Conservation (phyloP, 2,113 vertebrate genomes). For the Alethe diademata region DNA sequence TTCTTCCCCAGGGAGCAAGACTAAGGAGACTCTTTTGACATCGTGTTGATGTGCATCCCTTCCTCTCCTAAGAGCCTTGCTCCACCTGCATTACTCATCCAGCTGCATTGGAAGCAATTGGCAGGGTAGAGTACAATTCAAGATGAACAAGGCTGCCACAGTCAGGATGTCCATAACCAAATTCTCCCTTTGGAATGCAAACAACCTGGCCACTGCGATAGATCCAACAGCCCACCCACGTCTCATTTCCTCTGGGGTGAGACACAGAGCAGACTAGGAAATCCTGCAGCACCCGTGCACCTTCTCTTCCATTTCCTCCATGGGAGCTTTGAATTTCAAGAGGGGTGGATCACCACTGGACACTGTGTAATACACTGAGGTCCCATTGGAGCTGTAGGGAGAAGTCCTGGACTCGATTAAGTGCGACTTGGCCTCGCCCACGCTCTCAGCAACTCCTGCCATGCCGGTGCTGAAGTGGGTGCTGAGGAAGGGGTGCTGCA, state of each 20-base stretch:
- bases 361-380: conserved; percentile 88
- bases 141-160: not conserved
- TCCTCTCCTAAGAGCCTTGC: not conserved
- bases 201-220: not conserved
- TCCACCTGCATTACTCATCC: conserved; percentile 4
- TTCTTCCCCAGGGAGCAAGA: not conserved
- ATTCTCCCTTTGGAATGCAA: conserved; percentile 18
- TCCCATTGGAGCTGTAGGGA: conserved; percentile 90
- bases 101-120: not conserved
- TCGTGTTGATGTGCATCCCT: not conserved
- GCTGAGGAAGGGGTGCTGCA: conserved; percentile 87
- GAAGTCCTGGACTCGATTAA: conserved; percentile 82
- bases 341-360: conserved; percentile 93
- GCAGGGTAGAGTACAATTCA: conserved; percentile 14
- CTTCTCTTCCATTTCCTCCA: conserved; percentile 89
- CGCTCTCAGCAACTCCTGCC: conserved; percentile 68
- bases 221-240: conserved; percentile 4
- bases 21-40: not conserved
- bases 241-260: not conserved
- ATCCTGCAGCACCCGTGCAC: conserved; percentile 89
- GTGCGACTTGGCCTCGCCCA: conserved; percentile 81
- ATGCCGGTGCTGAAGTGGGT: conserved; percentile 83
- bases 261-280: conserved; percentile 74
- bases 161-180: conserved; percentile 9
- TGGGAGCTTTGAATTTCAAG: conserved; percentile 90